A percentile compares a stretch with the other conserved stretches of the same genome.
Evolutionary conservation across 92 coral and sea anemone species (phyloP).

Genomic region (Porites evermanni): DNA sequence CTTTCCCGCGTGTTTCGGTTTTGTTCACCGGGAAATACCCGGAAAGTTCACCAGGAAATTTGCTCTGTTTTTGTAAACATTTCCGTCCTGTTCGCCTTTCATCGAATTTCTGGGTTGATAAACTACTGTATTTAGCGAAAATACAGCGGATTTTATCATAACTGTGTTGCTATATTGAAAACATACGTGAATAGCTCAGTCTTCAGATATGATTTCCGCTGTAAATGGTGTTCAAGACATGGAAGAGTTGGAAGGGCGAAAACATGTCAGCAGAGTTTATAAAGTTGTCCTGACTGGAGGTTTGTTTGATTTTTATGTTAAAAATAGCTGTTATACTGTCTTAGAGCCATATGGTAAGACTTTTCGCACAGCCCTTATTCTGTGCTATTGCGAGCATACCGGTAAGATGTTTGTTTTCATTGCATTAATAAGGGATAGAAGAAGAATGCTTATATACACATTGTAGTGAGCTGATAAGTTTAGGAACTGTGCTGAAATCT

Average conservation of each 20-base stretch:
- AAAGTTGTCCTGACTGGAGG: conserved; percentile 96
- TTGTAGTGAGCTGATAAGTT: too few species aligned
- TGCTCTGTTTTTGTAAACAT: background rate
- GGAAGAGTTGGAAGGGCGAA: background rate
- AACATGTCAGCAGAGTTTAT: conserved; percentile 67
- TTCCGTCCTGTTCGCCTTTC: background rate
- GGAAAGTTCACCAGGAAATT: background rate
- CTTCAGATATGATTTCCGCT: conserved; percentile 3
- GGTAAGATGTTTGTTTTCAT: too few species aligned
- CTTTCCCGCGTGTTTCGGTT: conserved; percentile 30
- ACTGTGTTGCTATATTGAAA: background rate
- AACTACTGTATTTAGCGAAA: background rate
- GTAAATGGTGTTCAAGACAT: background rate
- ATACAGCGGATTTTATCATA: background rate
- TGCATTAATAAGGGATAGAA: too few species aligned
- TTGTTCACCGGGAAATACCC: background rate
- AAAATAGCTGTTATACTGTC: background rate
- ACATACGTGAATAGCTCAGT: background rate
- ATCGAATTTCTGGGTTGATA: background rate
- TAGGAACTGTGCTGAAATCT: too few species aligned
- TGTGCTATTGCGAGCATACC: too few species aligned
- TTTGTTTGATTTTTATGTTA: conserved; percentile 37
- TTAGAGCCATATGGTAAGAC: background rate
- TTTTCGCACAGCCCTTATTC: too few species aligned
- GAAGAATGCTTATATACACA: too few species aligned